phyloP scores from a whole-genome alignment of 2,888 invertebrate species.

The Clitarchus hookeri region DNA sequence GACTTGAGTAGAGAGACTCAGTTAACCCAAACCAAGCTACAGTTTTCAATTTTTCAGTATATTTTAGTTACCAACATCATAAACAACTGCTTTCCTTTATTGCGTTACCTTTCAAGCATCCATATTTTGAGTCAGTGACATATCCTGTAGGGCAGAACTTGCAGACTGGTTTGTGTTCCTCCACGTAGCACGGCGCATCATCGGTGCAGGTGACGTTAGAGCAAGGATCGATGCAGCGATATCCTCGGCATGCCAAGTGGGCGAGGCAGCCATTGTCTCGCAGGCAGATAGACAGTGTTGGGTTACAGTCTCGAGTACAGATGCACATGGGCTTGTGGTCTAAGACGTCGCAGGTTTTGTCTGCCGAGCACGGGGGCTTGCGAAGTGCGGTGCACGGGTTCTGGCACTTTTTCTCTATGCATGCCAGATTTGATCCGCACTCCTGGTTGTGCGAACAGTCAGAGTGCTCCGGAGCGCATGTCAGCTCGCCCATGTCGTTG shows the following conservation, averaged over 20 bases:
- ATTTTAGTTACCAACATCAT: slow-evolving; percentile 5
- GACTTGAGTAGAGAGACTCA: neutral
- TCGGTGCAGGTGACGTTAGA: slow-evolving; percentile 81
- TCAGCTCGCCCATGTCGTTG: slow-evolving; percentile 84
- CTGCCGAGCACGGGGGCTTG: slow-evolving; percentile 72
- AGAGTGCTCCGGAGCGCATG: slow-evolving; percentile 79
- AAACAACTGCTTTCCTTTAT: slow-evolving; percentile 25
- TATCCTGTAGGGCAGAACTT: slow-evolving; percentile 95
- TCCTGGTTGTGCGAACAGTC: slow-evolving; percentile 76
- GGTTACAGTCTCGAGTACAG: slow-evolving; percentile 85
- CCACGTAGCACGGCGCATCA: slow-evolving; percentile 88
- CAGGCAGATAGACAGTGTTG: slow-evolving; percentile 84
- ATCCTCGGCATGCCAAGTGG: slow-evolving; percentile 83
- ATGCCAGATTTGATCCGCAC: slow-evolving; percentile 84
- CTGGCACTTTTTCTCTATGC: slow-evolving; percentile 80
- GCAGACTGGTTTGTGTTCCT: slow-evolving; percentile 94
- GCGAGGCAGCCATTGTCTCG: slow-evolving; percentile 87
- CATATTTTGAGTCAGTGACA: slow-evolving; percentile 88
- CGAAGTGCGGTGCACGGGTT: slow-evolving; percentile 75
- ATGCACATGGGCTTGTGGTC: slow-evolving; percentile 87
- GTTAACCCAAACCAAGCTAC: neutral
- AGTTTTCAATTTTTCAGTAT: slow-evolving; percentile 1
- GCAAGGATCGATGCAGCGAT: slow-evolving; percentile 90
- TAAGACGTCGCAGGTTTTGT: slow-evolving; percentile 85
- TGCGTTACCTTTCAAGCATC: slow-evolving; percentile 93